These are phyloP conservation scores for Sesia apiformis DNA, from an alignment of 2,888 invertebrate species.

Conservation along the genomic window DNA sequence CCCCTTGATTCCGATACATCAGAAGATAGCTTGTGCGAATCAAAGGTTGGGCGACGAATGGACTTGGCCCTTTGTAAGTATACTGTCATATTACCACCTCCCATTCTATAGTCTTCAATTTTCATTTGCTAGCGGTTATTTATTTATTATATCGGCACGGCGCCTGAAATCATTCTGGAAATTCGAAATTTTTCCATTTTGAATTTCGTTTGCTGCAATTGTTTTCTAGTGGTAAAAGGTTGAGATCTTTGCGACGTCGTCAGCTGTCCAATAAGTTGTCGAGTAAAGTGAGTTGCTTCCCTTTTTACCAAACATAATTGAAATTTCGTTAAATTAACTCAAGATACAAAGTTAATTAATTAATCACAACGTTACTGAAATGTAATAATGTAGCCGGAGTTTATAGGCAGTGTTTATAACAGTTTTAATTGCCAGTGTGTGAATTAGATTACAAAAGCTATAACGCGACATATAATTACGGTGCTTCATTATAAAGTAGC, in stretches of 20 bases:
- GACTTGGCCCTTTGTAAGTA: conserved; percentile 90
- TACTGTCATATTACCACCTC: conserved; percentile 13
- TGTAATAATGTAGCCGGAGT: no score
- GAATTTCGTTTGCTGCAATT: conserved; percentile 32
- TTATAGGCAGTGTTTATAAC: no score
- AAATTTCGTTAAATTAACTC: no score
- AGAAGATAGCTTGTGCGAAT: conserved; percentile 59
- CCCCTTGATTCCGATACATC: conserved; percentile 72
- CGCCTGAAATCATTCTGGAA: conserved; percentile 41
- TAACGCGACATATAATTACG: no score
- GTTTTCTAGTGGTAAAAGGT: conserved; percentile 25
- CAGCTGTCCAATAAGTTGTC: conserved; percentile 23
- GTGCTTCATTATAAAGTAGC: no score
- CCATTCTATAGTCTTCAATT: conserved; percentile 52
- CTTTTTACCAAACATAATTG: conserved; percentile 6
- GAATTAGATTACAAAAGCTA: neutral
- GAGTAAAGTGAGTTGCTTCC: conserved; percentile 36
- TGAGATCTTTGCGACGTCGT: conserved; percentile 20
- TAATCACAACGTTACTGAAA: no score
- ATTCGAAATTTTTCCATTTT: conserved; percentile 28
- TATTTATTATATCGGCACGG: conserved; percentile 66
- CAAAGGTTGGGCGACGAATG: conserved; percentile 80
- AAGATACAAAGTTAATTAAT: no score
- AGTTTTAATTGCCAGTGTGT: no score
- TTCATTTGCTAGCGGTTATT: conserved; percentile 62